Conservation (phyloP, 2,113 vertebrate species). For the Hassar affinis region DNA sequence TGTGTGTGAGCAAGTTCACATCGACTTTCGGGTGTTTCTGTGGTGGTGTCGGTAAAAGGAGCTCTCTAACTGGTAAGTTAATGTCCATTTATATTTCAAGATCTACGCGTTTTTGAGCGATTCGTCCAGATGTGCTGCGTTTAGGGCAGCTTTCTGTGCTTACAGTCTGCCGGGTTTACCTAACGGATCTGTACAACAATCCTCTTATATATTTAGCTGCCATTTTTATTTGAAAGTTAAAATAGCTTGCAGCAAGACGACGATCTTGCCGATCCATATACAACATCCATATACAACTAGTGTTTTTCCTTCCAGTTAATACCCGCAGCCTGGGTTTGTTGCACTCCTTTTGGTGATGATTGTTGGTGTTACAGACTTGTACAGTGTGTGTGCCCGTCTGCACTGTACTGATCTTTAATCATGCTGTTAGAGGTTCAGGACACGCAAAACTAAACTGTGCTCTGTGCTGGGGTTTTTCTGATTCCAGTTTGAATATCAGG, state of each 20-base stretch:
- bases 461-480: no score
- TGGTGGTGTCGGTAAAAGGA: neutral
- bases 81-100: neutral
- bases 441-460: neutral
- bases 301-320: neutral
- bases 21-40: neutral
- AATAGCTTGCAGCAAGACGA: neutral
- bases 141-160: neutral
- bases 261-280: no score
- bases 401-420: neutral
- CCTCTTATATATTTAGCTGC: neutral
- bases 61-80: neutral
- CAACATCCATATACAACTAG: neutral
- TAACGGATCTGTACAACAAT: neutral
- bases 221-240: neutral
- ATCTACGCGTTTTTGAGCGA: neutral
- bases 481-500: neutral
- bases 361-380: neutral
- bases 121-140: neutral
- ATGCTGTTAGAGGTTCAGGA: neutral
- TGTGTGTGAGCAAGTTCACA: neutral
- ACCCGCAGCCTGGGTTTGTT: neutral
- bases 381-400: neutral
- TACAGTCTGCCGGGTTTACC: neutral
- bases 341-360: neutral